Evolutionary conservation across 2,888 invertebrate genomes (phyloP).

Genomic region (Trimorus sp.): DNA sequence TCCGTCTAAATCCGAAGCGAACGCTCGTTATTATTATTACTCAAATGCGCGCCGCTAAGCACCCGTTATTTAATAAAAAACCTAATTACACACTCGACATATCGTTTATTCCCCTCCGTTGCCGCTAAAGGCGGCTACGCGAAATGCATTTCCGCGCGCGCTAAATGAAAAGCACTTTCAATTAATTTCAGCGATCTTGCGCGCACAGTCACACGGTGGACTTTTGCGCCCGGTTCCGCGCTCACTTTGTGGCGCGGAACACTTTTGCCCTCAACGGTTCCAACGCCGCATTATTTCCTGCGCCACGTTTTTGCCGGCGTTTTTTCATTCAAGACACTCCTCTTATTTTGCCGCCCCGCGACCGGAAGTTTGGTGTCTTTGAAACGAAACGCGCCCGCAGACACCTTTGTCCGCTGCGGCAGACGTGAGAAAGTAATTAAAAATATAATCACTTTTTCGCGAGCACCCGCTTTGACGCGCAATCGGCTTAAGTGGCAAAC

Average conservation of each 20-base stretch:
- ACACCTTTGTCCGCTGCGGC: slow-evolving; percentile 23
- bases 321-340: slow-evolving; percentile 32
- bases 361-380: slow-evolving; percentile 45
- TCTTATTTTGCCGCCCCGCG: slow-evolving; percentile 34
- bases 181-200: slow-evolving; percentile 35
- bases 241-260: slow-evolving; percentile 1
- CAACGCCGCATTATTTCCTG: slow-evolving; percentile 20
- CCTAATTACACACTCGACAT: slow-evolving; percentile 25
- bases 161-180: slow-evolving; percentile 37
- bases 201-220: slow-evolving; percentile 16
- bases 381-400: slow-evolving; percentile 35
- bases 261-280: slow-evolving; percentile 22
- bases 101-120: neutral
- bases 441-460: slow-evolving; percentile 36
- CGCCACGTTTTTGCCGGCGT: slow-evolving; percentile 13
- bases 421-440: slow-evolving; percentile 50
- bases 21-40: too few relatives aligned
- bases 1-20: too few relatives aligned
- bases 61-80: slow-evolving; percentile 36
- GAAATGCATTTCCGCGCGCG: slow-evolving; percentile 20
- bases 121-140: slow-evolving; percentile 2
- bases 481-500: slow-evolving; percentile 31
- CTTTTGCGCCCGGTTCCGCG: neutral
- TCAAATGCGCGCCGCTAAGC: too few relatives aligned
- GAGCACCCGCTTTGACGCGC: neutral